A percentile compares a stretch with the other conserved stretches of the same genome.
Evolutionary conservation across 2,888 invertebrate species (phyloP).

Genomic region (Tortricodes alternella): DNA sequence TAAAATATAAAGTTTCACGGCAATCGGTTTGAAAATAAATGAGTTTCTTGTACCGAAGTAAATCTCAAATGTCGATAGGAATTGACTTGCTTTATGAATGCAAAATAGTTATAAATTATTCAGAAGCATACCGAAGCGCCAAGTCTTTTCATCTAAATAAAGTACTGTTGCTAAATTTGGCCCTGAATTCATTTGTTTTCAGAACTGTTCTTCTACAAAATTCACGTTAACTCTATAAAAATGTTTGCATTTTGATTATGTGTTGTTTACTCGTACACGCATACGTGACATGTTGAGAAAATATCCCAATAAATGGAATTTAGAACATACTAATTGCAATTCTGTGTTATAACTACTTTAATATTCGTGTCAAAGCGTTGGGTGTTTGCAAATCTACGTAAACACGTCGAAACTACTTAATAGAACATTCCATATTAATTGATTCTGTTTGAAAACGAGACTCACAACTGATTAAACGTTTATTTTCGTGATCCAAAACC

Average conservation of each 20-base stretch:
- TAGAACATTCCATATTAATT: background rate
- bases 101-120: constrained; percentile 6
- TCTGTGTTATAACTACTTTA: too few species aligned
- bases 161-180: background rate
- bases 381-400: background rate
- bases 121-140: background rate
- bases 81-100: background rate
- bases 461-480: background rate
- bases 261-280: too few species aligned
- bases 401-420: background rate
- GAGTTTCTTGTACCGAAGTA: background rate
- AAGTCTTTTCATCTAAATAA: background rate
- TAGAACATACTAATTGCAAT: too few species aligned
- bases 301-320: too few species aligned
- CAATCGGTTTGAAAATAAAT: background rate
- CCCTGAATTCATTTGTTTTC: background rate
- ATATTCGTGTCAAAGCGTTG: too few species aligned
- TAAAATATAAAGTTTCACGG: too few species aligned
- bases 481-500: too few species aligned
- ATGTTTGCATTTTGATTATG: too few species aligned
- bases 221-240: too few species aligned
- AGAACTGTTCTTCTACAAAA: too few species aligned
- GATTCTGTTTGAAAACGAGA: background rate
- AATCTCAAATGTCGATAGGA: background rate
- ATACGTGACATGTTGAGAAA: too few species aligned